A percentile compares a stretch with the other conserved stretches of the same genome.
Evolutionary conservation across 2,113 vertebrate genomes (phyloP).

Genomic region (Phrynosoma blainvillii): DNA sequence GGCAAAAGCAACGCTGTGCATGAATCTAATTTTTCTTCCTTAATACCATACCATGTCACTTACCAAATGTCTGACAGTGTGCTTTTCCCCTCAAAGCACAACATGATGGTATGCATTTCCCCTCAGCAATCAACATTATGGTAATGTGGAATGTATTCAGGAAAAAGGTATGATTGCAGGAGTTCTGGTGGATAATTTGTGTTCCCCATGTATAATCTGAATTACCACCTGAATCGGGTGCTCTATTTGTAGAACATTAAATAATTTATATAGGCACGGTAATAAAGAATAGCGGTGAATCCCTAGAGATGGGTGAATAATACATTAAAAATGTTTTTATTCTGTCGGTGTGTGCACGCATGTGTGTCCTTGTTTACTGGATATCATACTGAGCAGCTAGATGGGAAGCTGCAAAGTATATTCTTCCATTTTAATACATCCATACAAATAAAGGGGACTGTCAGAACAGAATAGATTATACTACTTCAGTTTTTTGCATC

Average conservation of each 20-base stretch:
- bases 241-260: conserved; percentile 54
- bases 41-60: not conserved
- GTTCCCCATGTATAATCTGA: conserved; percentile 40
- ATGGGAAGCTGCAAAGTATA: conserved; percentile 12
- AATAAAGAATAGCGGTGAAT: conserved; percentile 53
- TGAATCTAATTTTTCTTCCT: not conserved
- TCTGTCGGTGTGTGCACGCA: conserved; percentile 33
- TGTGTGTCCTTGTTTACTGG: conserved; percentile 41
- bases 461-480: conserved; percentile 22
- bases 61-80: not conserved
- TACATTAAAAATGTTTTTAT: conserved; percentile 59
- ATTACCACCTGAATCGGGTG: conserved; percentile 51
- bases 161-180: conserved; percentile 34
- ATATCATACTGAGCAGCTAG: conserved; percentile 29
- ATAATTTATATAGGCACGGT: conserved; percentile 51
- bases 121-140: not conserved
- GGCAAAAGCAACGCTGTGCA: not conserved
- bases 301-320: conserved; percentile 58
- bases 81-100: not conserved
- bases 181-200: conserved; percentile 31
- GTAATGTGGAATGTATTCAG: not conserved
- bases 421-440: conserved; percentile 35
- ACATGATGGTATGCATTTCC: not conserved
- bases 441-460: conserved; percentile 28
- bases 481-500: not conserved